Conservation (phyloP, 2,888 invertebrate genomes). For the Hirtodrosophila duncani region DNA sequence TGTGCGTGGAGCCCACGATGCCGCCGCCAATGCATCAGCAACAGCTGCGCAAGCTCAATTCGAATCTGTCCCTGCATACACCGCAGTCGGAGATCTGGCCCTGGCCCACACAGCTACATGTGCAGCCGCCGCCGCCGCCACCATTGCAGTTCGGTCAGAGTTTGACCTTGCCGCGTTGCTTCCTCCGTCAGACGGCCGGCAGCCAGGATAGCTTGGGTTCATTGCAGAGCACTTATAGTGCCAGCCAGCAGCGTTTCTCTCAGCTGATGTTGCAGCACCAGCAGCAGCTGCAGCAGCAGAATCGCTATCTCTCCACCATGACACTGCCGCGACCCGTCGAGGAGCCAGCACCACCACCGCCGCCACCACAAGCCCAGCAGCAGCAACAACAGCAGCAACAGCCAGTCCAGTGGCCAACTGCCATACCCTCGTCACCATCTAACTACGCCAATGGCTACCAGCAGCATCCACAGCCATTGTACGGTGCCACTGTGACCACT, state of each 20-base stretch:
- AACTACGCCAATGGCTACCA: conserved; percentile 66
- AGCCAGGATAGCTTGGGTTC: conserved; percentile 62
- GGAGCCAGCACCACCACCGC: conserved; percentile 22
- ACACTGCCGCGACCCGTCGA: conserved; percentile 64
- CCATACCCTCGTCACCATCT: conserved; percentile 77
- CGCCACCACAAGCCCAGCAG: background rate
- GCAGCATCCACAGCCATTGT: conserved; percentile 44
- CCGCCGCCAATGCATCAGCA: conserved; percentile 4
- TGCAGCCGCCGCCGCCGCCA: conserved; percentile 10
- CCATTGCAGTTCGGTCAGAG: conserved; percentile 56
- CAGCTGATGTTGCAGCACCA: conserved; percentile 49
- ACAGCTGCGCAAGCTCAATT: conserved; percentile 68
- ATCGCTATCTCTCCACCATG: conserved; percentile 57
- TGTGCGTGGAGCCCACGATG: conserved; percentile 63
- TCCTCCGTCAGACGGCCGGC: conserved; percentile 68
- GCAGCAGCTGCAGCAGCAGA: conserved; percentile 49
- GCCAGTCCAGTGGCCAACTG: conserved; percentile 76
- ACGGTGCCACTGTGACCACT: conserved; percentile 7
- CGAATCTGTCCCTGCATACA: conserved; percentile 74
- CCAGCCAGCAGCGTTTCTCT: conserved; percentile 49
- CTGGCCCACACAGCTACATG: conserved; percentile 36
- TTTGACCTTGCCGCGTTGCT: conserved; percentile 76
- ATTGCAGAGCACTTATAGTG: conserved; percentile 47
- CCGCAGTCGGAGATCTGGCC: conserved; percentile 60
- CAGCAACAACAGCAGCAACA: conserved; percentile 2